These are phyloP conservation scores for Pandemis cinnamomeana DNA, from an alignment of 2,888 invertebrate species.

Conservation along the genomic window DNA sequence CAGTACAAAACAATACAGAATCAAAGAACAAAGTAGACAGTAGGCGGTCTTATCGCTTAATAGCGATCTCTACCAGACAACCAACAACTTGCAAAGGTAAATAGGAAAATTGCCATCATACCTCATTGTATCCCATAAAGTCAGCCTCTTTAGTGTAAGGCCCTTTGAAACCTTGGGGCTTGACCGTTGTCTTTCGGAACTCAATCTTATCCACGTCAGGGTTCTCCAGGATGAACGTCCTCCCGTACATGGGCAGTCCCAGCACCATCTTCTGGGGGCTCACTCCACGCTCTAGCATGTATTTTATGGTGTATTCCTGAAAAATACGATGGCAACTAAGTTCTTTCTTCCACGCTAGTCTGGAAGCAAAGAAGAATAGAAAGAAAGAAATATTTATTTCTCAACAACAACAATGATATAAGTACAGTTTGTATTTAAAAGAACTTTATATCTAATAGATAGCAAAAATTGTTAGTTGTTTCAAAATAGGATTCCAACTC, in stretches of 20 bases:
- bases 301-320: conserved; percentile 91
- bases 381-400: no score
- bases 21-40: no score
- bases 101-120: conserved; percentile 52
- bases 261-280: conserved; percentile 90
- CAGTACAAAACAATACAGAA: no score
- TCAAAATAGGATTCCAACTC: no score
- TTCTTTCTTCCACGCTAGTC: no score
- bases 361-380: no score
- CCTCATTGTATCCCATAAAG: conserved; percentile 95
- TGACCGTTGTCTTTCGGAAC: conserved; percentile 81
- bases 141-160: conserved; percentile 91
- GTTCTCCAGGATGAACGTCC: conserved; percentile 87
- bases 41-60: no score
- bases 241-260: conserved; percentile 93
- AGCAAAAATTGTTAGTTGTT: no score
- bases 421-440: no score
- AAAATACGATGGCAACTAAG: conserved; percentile 40
- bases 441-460: no score
- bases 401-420: no score
- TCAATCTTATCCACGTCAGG: conserved; percentile 69
- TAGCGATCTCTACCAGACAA: neutral
- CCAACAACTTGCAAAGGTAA: no score
- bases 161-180: conserved; percentile 88
- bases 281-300: conserved; percentile 89